These are phyloP conservation scores for Enchytraeus crypticus DNA, from an alignment of 2,888 invertebrate genomes.

Conservation along the genomic window DNA sequence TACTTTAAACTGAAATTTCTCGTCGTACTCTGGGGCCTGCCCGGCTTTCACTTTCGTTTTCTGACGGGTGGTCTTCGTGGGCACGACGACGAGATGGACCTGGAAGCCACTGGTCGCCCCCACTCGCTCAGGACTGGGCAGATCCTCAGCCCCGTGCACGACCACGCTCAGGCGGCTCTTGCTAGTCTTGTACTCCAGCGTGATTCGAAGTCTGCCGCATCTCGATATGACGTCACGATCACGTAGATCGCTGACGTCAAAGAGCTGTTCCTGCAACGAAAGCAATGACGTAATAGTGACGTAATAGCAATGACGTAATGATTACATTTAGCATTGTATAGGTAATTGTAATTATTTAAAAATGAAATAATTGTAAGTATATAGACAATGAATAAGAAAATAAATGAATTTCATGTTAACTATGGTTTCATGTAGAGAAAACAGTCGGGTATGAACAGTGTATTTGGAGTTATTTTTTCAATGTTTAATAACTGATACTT, in stretches of 20 bases:
- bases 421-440: too few relatives aligned
- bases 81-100: conserved; percentile 74
- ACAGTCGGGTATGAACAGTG: too few relatives aligned
- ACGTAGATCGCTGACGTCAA: conserved; percentile 47
- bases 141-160: conserved; percentile 74
- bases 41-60: conserved; percentile 87
- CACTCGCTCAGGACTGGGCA: conserved; percentile 56
- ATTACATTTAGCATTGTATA: too few relatives aligned
- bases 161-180: conserved; percentile 55
- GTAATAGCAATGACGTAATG: too few relatives aligned
- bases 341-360: too few relatives aligned
- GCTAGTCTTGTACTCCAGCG: conserved; percentile 81
- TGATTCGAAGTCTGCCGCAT: conserved; percentile 74
- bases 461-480: too few relatives aligned
- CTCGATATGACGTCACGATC: conserved; percentile 42
- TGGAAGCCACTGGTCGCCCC: conserved; percentile 36
- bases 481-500: too few relatives aligned
- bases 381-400: too few relatives aligned
- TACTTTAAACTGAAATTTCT: conserved; percentile 80
- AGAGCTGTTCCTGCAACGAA: conserved; percentile 32
- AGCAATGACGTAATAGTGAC: too few relatives aligned
- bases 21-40: conserved; percentile 84
- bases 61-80: conserved; percentile 74
- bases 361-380: too few relatives aligned
- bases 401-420: too few relatives aligned